Evolutionary conservation across 2,797 vertebrate species (phyloP), one percentile per base, ranked within the genome.

Genomic region (Helostoma temminkii): DNA sequence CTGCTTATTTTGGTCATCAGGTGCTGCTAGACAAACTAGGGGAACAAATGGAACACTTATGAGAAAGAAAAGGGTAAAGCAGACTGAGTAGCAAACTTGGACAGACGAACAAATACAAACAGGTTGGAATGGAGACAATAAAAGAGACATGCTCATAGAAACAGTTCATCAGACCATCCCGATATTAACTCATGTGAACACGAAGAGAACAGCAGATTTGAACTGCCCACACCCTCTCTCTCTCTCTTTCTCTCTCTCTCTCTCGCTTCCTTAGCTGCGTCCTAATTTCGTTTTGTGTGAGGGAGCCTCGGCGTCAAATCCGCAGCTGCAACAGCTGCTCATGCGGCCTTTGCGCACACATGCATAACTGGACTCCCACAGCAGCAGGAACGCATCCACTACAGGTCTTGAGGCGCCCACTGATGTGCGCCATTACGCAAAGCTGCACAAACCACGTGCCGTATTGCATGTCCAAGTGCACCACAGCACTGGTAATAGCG

Each of bases 281-380:
- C 76, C 80, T 71, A 56, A 64, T 82, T 56, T 66, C 49, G n/a
- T n/a, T n/a, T 65, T 59, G 57, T 24, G 62, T 69, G 65, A 82
- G 39, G 57, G 50, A 28, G 39, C 21, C 63, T 71, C 72, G 66
- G 62, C 65, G 52, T 88, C 84, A 87, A 85, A 83, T 83, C 83
- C 39, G 58, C 86, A 46, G 62, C 82, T 86, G 66, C 65, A 83
- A 85, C 91, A 93, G 86, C 89, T 90, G 86, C 81, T 78, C 69
- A 14, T 24, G 70, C 69, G 4, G 42, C 49, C 28, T 34, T 30
- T 4, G n/a, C 15, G 15, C 41, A 6, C 53, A 34, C 59, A 36
- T 49, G 43, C 56, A 48, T 6, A 22, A 37, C 55, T 26, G 45
- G 59, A 72, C 62, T 45, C 48, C 64, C 68, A 56, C 60, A 45